Conservation (phyloP, 2,113 vertebrate species). For the Euleptes europaea region DNA sequence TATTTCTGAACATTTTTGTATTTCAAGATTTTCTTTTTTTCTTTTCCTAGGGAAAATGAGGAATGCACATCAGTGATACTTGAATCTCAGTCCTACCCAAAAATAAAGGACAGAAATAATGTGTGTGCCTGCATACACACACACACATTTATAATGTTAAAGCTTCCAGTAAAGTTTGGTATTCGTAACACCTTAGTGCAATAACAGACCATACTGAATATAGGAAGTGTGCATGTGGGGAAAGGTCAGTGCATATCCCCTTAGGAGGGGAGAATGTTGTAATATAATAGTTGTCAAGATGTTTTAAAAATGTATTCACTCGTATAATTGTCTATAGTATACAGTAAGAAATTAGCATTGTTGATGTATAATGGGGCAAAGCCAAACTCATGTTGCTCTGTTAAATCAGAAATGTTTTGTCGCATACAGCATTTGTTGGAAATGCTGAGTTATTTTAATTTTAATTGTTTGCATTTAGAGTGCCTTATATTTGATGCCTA, state of each 20-base stretch:
- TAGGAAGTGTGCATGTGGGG: constrained; percentile 85
- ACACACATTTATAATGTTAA: constrained; percentile 70
- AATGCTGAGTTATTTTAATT: constrained; percentile 74
- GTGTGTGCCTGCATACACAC: constrained; percentile 36
- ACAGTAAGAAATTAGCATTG: constrained; percentile 79
- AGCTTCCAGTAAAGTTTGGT: constrained; percentile 88
- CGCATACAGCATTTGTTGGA: constrained; percentile 73
- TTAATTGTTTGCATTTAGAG: constrained; percentile 98
- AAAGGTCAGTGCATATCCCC: constrained; percentile 83
- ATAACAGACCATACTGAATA: constrained; percentile 88
- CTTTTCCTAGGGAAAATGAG: constrained; percentile 84
- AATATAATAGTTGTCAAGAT: constrained; percentile 80
- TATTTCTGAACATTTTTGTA: constrained; percentile 55
- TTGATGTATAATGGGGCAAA: constrained; percentile 85
- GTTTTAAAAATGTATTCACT: constrained; percentile 80
- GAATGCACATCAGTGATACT: constrained; percentile 98
- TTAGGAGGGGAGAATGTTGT: constrained; percentile 81
- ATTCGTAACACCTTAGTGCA: constrained; percentile 93
- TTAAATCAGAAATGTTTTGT: constrained; percentile 75
- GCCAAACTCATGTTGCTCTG: constrained; percentile 85
- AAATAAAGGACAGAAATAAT: constrained; percentile 5
- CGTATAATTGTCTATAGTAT: constrained; percentile 78
- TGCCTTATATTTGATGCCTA: constrained; percentile 99
- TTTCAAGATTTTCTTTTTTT: constrained; percentile 53
- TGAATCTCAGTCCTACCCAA: constrained; percentile 56